These are phyloP conservation scores for Scolopax rusticola DNA, from an alignment of 2,797 vertebrate species.

Conservation along the genomic window DNA sequence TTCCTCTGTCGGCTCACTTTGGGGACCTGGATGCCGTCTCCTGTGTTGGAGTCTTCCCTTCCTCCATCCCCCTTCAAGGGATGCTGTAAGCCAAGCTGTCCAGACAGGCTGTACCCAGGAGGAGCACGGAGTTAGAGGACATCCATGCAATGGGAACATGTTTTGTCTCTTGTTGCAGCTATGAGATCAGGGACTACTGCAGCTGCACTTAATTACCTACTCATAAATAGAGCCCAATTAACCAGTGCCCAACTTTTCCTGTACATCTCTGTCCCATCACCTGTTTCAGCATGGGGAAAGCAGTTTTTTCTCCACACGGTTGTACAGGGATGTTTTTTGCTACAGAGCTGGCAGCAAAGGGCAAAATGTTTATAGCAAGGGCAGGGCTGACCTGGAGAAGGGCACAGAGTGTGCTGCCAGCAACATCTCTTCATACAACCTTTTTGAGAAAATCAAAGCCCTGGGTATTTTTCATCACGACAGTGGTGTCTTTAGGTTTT, in stretches of 20 bases:
- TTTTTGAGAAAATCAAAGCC: not conserved
- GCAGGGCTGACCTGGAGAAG: not conserved
- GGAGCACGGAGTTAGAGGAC: not conserved
- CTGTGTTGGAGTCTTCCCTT: not conserved
- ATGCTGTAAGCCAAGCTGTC: not conserved
- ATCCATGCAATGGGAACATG: fast-evolving
- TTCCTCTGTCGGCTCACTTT: fast-evolving
- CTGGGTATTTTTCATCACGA: not conserved
- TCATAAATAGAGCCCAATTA: not conserved
- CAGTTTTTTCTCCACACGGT: not conserved
- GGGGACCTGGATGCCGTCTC: not conserved
- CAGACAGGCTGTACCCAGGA: not conserved
- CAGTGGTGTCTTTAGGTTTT: not conserved
- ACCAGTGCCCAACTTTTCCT: not conserved
- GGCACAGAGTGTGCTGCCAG: not conserved
- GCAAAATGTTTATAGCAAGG: not conserved
- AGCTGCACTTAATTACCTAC: not conserved
- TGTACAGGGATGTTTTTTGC: not conserved
- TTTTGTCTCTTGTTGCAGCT: not conserved
- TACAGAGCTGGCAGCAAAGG: not conserved
- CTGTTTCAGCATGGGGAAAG: not conserved
- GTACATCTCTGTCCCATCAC: not conserved
- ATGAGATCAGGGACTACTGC: not conserved
- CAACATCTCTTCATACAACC: not conserved
- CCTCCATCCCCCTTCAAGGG: not conserved